A percentile compares a stretch with the other conserved stretches of the same genome.
These are phyloP conservation scores for Alcedo quadribrachys DNA, from an alignment of 2,797 vertebrate genomes.

Conservation along the genomic window DNA sequence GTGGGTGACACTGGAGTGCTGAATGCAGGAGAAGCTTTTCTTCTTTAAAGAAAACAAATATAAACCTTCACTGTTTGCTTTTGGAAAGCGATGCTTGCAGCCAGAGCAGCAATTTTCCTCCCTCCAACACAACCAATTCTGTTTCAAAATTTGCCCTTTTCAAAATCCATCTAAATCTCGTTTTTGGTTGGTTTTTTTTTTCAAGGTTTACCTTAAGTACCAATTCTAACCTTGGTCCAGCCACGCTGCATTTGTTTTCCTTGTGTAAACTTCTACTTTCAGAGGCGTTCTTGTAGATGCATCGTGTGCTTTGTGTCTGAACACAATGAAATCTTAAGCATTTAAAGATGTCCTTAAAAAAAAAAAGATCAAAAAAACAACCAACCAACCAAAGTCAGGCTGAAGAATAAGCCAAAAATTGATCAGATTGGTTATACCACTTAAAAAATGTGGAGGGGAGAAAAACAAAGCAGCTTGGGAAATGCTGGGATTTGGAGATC, in stretches of 20 bases:
- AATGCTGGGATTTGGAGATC: background rate
- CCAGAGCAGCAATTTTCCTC: background rate
- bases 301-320: background rate
- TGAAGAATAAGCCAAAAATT: background rate
- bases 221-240: background rate
- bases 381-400: background rate
- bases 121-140: background rate
- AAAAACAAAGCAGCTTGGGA: background rate
- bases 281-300: background rate
- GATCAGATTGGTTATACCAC: background rate
- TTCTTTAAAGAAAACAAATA: background rate
- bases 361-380: background rate
- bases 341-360: background rate
- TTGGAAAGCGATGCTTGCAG: background rate
- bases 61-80: background rate
- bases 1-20: background rate
- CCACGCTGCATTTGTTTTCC: background rate
- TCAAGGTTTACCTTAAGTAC: background rate
- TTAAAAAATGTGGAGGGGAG: too few species aligned
- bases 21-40: background rate
- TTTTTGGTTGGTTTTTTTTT: background rate
- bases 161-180: slow-evolving; percentile 28
- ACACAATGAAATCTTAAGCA: background rate
- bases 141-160: slow-evolving; percentile 9
- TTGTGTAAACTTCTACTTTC: background rate